Evolutionary conservation across 2,888 invertebrate species (phyloP), one percentile per base, ranked within the genome.

Genomic region (Standfussiana lucernea): DNA sequence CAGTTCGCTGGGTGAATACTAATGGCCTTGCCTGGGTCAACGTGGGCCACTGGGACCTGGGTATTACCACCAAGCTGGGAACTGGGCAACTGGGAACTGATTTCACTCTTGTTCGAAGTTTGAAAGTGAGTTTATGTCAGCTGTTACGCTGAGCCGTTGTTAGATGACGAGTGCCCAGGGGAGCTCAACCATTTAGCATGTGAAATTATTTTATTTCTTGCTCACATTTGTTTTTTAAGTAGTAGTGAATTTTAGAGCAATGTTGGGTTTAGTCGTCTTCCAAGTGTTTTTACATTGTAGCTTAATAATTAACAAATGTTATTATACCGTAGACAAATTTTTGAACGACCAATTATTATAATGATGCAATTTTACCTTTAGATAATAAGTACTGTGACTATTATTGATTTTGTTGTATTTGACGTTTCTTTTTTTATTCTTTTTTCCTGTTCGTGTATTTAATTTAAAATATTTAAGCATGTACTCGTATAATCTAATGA

Each of bases 61-160:
- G 70, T 81, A 71, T 53, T 73, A 69, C 76, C 67, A 53, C 45
- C 18, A 28, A 62, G 45, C 32, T 70, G 68, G 72, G 75, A 72
- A 64, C 79, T 72, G 56, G 82, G 79, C 86, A 81, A 83, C 61
- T 35, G 86, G 79, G 86, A 82, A 87, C 62, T 42, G 85, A 87
- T 87, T 87, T 87, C 87, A 82, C 89, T 88, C 77, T 87, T 89
- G 69, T 74, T 84, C 35, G 68, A 7, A n/a, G 61, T 77, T 81
- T 68, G 89, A 88, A 88, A 88, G 86, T 79, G 77, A 86, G 67
- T 71, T 71, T 72, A 71, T 74, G 77, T 79, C 69, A 80, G 64
- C 64, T 69, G 67, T 83, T 77, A 83, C 83, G 72, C 6, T 76
- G 11, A 35, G 45, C 32, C 67, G 77, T 85, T 45, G 72, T 53